Evolutionary conservation across 1,140 invertebrate species (phyloP).

Genomic region (Saccostrea cuccullata): DNA sequence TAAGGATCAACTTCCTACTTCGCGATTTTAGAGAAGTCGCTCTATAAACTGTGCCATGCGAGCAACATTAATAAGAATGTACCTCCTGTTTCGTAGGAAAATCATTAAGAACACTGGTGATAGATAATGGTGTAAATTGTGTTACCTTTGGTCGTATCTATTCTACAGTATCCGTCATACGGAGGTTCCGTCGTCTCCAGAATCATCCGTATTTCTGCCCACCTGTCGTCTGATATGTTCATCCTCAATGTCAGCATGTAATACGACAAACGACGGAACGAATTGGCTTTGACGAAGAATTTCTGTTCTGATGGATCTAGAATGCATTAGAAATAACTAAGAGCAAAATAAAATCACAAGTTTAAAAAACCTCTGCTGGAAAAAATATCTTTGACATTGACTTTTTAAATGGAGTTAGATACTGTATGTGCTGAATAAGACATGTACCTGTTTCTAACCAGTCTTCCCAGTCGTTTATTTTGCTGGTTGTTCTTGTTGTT

Average conservation of each 20-base stretch:
- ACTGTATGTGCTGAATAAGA: neutral
- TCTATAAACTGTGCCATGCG: too few species aligned
- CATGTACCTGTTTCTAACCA: conserved; percentile 41
- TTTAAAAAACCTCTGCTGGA: too few species aligned
- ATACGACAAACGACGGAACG: neutral
- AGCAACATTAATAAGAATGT: too few species aligned
- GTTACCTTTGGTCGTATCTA: neutral
- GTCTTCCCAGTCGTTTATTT: conserved; percentile 37
- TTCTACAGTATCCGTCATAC: neutral
- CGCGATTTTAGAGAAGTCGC: too few species aligned
- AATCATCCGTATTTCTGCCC: neutral
- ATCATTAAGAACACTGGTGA: neutral
- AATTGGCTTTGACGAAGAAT: conserved; percentile 6
- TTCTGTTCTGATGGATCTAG: neutral
- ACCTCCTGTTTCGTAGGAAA: neutral
- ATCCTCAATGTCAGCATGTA: neutral
- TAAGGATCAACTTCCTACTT: too few species aligned
- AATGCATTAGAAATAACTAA: neutral
- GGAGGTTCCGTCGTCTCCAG: conserved; percentile 13
- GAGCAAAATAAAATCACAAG: neutral
- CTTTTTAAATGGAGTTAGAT: too few species aligned
- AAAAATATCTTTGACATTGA: too few species aligned
- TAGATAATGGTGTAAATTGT: neutral
- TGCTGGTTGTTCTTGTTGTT: neutral
- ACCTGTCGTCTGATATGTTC: neutral